Evolutionary conservation across 2,797 vertebrate species (phyloP).

Genomic region (Chiroxiphia lanceolata): DNA sequence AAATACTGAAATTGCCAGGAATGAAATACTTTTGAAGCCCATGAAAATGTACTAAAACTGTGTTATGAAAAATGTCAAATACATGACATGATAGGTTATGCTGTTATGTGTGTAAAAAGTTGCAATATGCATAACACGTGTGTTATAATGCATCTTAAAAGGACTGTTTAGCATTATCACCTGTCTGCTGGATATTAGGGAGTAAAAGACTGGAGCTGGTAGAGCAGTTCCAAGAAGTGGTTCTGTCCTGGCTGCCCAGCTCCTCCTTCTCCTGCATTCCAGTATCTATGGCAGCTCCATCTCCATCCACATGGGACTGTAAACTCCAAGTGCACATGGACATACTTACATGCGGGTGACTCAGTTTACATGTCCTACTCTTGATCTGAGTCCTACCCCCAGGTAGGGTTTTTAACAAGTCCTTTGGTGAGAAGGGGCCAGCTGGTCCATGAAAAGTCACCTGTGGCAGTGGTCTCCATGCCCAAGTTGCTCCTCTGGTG

Average conservation of each 20-base stretch:
- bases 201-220: background rate
- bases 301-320: background rate
- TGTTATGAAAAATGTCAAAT: background rate
- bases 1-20: background rate
- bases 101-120: background rate
- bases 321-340: rapidly evolving
- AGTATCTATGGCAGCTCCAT: background rate
- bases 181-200: background rate
- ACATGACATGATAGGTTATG: background rate
- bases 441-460: background rate
- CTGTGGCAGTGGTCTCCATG: background rate
- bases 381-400: background rate
- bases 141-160: background rate
- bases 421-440: background rate
- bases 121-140: rapidly evolving
- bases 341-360: background rate
- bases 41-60: background rate
- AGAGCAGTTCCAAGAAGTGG: background rate
- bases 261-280: background rate
- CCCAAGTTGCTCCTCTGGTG: background rate
- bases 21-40: background rate
- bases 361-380: background rate
- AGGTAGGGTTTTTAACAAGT: background rate
- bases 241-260: background rate
- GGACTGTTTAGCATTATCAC: background rate